Conservation (phyloP, 2,797 vertebrate genomes). For the Poecilia velifera region DNA sequence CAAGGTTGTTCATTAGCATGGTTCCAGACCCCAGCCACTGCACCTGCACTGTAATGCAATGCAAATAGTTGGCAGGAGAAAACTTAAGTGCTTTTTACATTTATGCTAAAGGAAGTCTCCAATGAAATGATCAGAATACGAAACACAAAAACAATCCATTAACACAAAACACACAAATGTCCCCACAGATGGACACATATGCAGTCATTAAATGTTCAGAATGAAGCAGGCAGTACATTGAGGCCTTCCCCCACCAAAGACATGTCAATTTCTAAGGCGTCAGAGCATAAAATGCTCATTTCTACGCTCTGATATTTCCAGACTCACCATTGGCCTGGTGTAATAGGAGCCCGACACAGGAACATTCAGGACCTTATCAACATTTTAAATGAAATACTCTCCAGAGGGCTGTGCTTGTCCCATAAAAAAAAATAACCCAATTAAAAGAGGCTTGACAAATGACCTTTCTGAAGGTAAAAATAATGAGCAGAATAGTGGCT, state of each 20-base stretch:
- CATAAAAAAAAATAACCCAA: slow-evolving; percentile 74
- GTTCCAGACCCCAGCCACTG: slow-evolving; percentile 70
- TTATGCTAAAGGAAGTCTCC: slow-evolving; percentile 51
- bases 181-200: slow-evolving; percentile 28
- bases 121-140: slow-evolving; percentile 43
- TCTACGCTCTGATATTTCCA: slow-evolving; percentile 14
- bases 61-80: slow-evolving; percentile 65
- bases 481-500: slow-evolving; percentile 55
- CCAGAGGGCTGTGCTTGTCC: slow-evolving; percentile 51
- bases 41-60: slow-evolving; percentile 75
- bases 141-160: slow-evolving; percentile 48
- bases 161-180: slow-evolving; percentile 23
- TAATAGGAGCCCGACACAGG: slow-evolving; percentile 41
- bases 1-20: slow-evolving; percentile 79
- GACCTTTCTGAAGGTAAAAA: slow-evolving; percentile 65
- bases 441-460: slow-evolving; percentile 72
- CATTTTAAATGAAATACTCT: slow-evolving; percentile 66
- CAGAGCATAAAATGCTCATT: slow-evolving; percentile 36
- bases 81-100: slow-evolving; percentile 55
- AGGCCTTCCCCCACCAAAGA: slow-evolving; percentile 37
- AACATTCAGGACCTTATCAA: slow-evolving; percentile 64
- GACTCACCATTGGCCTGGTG: slow-evolving; percentile 16
- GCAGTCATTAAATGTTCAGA: slow-evolving; percentile 31
- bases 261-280: slow-evolving; percentile 22
- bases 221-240: slow-evolving; percentile 9